A percentile compares a stretch with the other conserved stretches of the same genome.
phyloP scores from a whole-genome alignment of 2,888 invertebrate genomes.

The Carpatolechia fugitivella region DNA sequence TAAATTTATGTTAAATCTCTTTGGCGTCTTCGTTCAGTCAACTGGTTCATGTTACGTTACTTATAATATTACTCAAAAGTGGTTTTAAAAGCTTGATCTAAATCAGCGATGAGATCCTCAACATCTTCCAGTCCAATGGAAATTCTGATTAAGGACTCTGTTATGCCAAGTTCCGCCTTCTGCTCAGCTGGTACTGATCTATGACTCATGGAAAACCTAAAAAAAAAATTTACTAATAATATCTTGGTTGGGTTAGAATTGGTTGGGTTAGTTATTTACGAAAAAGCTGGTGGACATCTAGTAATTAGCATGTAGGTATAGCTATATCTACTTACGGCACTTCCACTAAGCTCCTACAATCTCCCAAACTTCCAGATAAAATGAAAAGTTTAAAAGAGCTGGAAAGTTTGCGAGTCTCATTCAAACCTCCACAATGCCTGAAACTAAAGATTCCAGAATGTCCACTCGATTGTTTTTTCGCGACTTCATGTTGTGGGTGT shows the following conservation, averaged over 20 bases:
- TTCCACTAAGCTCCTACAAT: constrained; percentile 96
- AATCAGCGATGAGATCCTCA: constrained; percentile 90
- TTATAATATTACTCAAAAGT: constrained; percentile 53
- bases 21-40: no score
- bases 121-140: constrained; percentile 94
- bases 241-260: no score
- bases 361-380: constrained; percentile 96
- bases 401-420: constrained; percentile 86
- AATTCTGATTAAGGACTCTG: constrained; percentile 89
- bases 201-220: constrained; percentile 95
- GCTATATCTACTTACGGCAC: constrained; percentile 85
- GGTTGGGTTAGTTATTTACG: no score
- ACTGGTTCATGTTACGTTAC: no score
- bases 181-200: constrained; percentile 91
- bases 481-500: constrained; percentile 91
- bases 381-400: constrained; percentile 88
- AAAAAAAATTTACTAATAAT: constrained; percentile 29
- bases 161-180: constrained; percentile 86
- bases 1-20: no score
- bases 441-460: constrained; percentile 96
- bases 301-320: no score
- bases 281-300: no score
- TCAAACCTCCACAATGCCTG: constrained; percentile 87
- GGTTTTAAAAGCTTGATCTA: constrained; percentile 87
- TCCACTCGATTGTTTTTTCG: constrained; percentile 89